A percentile compares a stretch with the other conserved stretches of the same genome.
phyloP scores from a whole-genome alignment of 2,888 invertebrate species.

The Temnothorax rugatulus region DNA sequence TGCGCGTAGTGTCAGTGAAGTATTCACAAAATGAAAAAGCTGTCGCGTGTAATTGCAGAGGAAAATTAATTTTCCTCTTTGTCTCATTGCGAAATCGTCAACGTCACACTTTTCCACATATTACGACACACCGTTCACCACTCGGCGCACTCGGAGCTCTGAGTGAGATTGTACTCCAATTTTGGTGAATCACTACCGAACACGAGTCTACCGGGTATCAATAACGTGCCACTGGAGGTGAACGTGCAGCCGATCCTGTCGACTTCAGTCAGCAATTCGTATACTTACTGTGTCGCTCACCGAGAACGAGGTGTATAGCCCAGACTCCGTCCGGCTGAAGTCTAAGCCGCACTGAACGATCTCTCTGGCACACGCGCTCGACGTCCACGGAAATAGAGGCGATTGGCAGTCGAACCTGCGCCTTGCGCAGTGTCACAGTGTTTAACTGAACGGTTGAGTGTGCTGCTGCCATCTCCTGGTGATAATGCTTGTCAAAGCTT shows the following conservation, averaged over 20 bases:
- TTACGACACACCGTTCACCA: constrained; percentile 24
- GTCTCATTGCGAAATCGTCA: not conserved
- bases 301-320: constrained; percentile 61
- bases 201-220: not conserved
- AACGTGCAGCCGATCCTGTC: not conserved
- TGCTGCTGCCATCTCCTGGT: constrained; percentile 51
- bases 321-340: constrained; percentile 74
- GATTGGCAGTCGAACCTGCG: constrained; percentile 59
- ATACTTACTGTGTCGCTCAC: constrained; percentile 70
- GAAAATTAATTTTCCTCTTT: constrained; percentile 14
- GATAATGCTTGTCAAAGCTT: not conserved
- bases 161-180: not conserved
- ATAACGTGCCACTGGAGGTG: not conserved
- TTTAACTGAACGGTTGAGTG: not conserved
- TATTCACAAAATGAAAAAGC: not conserved
- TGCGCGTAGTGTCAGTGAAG: not conserved
- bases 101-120: constrained; percentile 26
- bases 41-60: not conserved
- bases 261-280: constrained; percentile 58
- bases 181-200: not conserved
- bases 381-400: constrained; percentile 77
- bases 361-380: constrained; percentile 70
- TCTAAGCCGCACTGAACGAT: constrained; percentile 74
- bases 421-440: constrained; percentile 14
- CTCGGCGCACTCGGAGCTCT: not conserved